A percentile compares a stretch with the other conserved stretches of the same genome.
Evolutionary conservation across 2,113 vertebrate genomes (phyloP).

Genomic region (Camelus bactrianus): DNA sequence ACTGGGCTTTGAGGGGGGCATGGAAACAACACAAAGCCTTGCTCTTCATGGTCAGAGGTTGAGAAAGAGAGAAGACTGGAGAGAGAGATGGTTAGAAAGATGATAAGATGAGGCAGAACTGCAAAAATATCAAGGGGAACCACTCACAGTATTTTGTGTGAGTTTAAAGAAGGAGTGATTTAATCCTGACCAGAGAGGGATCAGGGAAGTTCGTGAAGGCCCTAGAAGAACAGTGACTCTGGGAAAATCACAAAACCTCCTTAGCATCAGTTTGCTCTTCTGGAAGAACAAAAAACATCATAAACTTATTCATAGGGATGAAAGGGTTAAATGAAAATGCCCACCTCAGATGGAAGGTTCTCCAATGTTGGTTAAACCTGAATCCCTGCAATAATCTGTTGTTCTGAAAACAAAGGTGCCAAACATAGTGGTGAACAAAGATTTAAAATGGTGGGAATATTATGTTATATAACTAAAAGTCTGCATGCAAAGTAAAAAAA

Average conservation of each 20-base stretch:
- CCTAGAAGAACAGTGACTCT: not conserved
- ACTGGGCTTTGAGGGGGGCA: not conserved
- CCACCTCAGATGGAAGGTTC: not conserved
- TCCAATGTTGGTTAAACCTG: not conserved
- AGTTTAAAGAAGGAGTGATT: not conserved
- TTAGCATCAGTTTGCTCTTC: not conserved
- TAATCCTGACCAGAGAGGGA: not conserved
- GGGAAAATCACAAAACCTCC: not conserved
- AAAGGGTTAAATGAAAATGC: not conserved
- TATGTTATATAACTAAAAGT: conserved; percentile 20
- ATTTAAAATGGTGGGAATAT: not conserved
- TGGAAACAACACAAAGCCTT: not conserved
- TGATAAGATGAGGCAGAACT: not conserved
- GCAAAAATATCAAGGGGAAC: not conserved
- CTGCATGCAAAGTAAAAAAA: conserved; percentile 1
- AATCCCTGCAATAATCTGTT: not conserved
- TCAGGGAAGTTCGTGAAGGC: not conserved
- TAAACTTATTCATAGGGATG: not conserved
- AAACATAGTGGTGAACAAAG: not conserved
- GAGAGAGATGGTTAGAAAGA: not conserved
- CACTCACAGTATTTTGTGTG: not conserved
- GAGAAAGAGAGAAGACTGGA: not conserved
- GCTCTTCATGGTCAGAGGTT: not conserved
- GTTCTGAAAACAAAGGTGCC: not conserved
- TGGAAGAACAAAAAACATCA: not conserved